Evolutionary conservation across 2,888 invertebrate species (phyloP).

Genomic region (Drosophila barbarae): DNA sequence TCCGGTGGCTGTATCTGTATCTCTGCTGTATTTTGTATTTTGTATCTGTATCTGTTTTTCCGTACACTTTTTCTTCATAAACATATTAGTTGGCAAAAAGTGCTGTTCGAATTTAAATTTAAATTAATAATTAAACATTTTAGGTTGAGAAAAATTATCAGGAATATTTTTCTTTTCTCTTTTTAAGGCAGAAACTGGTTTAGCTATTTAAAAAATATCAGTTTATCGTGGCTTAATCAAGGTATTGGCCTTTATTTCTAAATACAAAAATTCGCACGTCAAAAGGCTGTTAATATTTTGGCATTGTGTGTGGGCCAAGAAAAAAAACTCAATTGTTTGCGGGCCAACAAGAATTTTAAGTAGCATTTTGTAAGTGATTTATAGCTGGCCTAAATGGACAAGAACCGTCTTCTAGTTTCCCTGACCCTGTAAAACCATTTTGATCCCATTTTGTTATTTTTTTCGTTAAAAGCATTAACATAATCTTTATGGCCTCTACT

Average conservation of each 20-base stretch:
- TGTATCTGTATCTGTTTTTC: too few relatives aligned
- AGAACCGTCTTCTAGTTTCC: slow-evolving; percentile 18
- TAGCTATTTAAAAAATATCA: background rate
- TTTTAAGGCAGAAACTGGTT: background rate
- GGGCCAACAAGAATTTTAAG: background rate
- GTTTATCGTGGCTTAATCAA: too few relatives aligned
- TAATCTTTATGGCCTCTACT: slow-evolving; percentile 53
- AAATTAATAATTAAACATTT: too few relatives aligned
- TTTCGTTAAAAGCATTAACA: slow-evolving; percentile 43
- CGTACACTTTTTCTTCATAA: background rate
- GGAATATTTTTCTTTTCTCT: too few relatives aligned
- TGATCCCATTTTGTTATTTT: slow-evolving; percentile 7
- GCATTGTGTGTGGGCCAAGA: background rate
- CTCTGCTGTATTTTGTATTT: too few relatives aligned
- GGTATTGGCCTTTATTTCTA: background rate
- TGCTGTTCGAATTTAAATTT: background rate
- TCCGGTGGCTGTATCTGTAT: too few relatives aligned
- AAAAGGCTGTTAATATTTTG: background rate
- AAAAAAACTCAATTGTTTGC: background rate
- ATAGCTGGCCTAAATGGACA: slow-evolving; percentile 5
- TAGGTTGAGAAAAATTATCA: too few relatives aligned
- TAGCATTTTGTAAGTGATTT: slow-evolving; percentile 21
- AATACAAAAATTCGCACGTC: background rate
- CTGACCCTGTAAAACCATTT: slow-evolving; percentile 23
- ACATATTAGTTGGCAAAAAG: background rate